Conservation (phyloP, 2,888 invertebrate species). For the Corbicula japonica region DNA sequence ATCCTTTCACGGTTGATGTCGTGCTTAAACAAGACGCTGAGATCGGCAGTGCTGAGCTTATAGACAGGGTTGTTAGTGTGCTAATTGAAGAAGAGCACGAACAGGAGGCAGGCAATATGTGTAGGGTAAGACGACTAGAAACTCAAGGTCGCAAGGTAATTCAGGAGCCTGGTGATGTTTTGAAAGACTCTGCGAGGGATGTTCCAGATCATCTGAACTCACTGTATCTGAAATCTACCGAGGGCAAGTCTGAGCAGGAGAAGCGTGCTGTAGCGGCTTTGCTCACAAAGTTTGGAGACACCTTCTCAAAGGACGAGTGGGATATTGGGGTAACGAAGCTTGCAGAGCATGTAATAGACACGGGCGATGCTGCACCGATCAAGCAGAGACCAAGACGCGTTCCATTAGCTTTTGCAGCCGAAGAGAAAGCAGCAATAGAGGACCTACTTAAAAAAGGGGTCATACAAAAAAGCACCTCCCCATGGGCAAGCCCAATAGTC, state of each 20-base stretch:
- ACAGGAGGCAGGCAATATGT: background rate
- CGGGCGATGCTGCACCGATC: conserved; percentile 37
- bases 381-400: conserved; percentile 44
- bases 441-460: conserved; percentile 33
- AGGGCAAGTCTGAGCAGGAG: background rate
- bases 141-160: background rate
- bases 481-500: conserved; percentile 33
- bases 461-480: conserved; percentile 32
- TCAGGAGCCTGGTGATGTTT: no score
- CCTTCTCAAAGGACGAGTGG: conserved; percentile 31
- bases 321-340: conserved; percentile 36
- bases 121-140: background rate
- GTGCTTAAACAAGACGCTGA: conserved; percentile 18
- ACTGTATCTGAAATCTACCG: background rate
- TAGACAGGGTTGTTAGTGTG: conserved; percentile 14
- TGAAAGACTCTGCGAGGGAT: background rate
- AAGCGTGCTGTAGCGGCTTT: conserved; percentile 3
- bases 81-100: background rate
- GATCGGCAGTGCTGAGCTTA: conserved; percentile 33
- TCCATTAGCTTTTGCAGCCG: conserved; percentile 28
- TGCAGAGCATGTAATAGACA: conserved; percentile 27
- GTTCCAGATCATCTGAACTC: conserved; percentile 13
- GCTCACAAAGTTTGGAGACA: conserved; percentile 11
- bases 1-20: conserved; percentile 25
- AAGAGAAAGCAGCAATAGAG: conserved; percentile 42